These are phyloP conservation scores for Yponomeuta malinellus DNA, from an alignment of 2,888 invertebrate species.

Conservation along the genomic window DNA sequence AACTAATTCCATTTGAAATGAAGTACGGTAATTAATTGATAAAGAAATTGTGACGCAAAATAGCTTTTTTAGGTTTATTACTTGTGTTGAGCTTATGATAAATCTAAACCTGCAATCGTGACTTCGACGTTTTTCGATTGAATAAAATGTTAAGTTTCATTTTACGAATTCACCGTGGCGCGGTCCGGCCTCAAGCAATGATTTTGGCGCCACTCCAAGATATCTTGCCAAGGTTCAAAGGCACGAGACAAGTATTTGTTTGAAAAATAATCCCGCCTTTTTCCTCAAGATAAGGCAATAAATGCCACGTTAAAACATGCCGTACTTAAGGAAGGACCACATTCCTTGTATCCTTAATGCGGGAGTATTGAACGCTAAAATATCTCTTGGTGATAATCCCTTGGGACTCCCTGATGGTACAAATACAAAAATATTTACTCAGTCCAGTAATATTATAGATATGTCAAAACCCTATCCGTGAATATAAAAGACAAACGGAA, in stretches of 20 bases:
- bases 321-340: constrained; percentile 37
- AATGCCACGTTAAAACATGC: constrained; percentile 60
- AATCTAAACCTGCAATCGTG: not conserved
- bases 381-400: too few relatives aligned
- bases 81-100: constrained; percentile 16
- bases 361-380: too few relatives aligned
- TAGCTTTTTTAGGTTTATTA: constrained; percentile 21
- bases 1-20: not conserved
- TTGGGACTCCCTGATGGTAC: too few relatives aligned
- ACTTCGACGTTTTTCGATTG: constrained; percentile 3
- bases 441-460: too few relatives aligned
- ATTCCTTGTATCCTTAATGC: not conserved
- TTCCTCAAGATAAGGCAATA: constrained; percentile 65
- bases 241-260: constrained; percentile 57
- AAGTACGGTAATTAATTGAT: not conserved
- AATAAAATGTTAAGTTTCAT: constrained; percentile 29
- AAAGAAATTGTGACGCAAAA: constrained; percentile 19
- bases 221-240: constrained; percentile 71
- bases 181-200: constrained; percentile 49
- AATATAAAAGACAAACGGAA: too few relatives aligned
- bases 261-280: constrained; percentile 59
- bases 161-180: constrained; percentile 41
- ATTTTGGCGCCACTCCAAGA: constrained; percentile 63
- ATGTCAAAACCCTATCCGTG: too few relatives aligned
- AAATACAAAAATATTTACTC: too few relatives aligned